phyloP scores from a whole-genome alignment of 2,888 invertebrate genomes.

The Drosophila siamana region DNA sequence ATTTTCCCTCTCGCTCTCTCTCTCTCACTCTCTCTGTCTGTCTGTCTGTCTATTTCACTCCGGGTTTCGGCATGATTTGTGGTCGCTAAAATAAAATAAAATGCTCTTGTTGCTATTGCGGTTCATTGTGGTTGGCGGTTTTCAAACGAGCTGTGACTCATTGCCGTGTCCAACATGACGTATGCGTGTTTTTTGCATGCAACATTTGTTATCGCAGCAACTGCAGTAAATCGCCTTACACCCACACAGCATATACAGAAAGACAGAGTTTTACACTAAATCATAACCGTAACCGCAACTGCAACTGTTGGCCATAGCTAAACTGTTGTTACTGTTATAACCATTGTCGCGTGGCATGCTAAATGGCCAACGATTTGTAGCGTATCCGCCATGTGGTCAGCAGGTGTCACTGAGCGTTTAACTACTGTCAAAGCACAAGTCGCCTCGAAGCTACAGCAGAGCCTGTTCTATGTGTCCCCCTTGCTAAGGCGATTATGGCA shows the following conservation, averaged over 20 bases:
- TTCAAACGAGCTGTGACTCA: conserved; percentile 33
- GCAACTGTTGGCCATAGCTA: conserved; percentile 1
- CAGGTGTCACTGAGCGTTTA: conserved; percentile 38
- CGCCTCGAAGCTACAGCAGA: background rate
- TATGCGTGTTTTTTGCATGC: conserved; percentile 61
- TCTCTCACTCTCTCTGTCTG: background rate
- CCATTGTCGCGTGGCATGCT: conserved; percentile 45
- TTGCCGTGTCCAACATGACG: conserved; percentile 56
- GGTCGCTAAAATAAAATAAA: conserved; percentile 30
- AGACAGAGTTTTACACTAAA: conserved; percentile 2
- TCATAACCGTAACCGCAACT: conserved; percentile 8
- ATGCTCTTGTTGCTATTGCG: conserved; percentile 27
- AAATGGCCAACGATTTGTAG: conserved; percentile 61
- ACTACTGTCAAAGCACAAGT: conserved; percentile 5
- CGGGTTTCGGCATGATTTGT: conserved; percentile 58
- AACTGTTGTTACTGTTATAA: conserved; percentile 16
- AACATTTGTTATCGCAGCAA: conserved; percentile 52
- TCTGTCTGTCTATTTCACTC: background rate
- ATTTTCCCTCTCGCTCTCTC: background rate
- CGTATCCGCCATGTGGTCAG: conserved; percentile 14
- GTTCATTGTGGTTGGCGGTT: conserved; percentile 2
- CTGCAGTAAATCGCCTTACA: conserved; percentile 55
- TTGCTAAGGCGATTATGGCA: conserved; percentile 60
- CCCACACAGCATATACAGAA: background rate
- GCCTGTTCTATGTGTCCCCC: conserved; percentile 2